These are phyloP conservation scores for Nesidiocoris tenuis DNA, from an alignment of 2,888 invertebrate species.

Conservation along the genomic window DNA sequence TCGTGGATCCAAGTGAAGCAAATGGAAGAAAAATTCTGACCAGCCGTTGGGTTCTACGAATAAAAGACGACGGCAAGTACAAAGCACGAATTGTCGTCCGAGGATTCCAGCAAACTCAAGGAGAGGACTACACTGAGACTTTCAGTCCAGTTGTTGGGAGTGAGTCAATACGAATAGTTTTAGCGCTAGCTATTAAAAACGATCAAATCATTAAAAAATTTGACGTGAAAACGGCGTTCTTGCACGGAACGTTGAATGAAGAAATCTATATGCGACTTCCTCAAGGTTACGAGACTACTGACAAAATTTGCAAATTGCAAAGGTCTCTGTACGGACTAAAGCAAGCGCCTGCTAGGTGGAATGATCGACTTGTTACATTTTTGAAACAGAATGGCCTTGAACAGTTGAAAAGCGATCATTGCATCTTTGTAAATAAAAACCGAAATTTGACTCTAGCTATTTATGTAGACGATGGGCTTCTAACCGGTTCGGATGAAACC, in stretches of 20 bases:
- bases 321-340: slow-evolving; percentile 48
- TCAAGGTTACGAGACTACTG: slow-evolving; percentile 43
- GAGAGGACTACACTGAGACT: slow-evolving; percentile 12
- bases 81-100: slow-evolving; percentile 36
- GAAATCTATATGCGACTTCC: slow-evolving; percentile 46
- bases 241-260: not conserved
- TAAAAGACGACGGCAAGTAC: slow-evolving; percentile 39
- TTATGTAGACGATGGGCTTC: slow-evolving; percentile 1
- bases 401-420: not conserved
- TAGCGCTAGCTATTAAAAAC: not conserved
- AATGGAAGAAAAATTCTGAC: slow-evolving; percentile 36
- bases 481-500: not conserved
- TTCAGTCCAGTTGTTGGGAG: slow-evolving; percentile 20
- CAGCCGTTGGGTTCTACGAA: slow-evolving; percentile 36
- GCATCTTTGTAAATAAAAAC: not conserved
- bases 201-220: not conserved
- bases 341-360: slow-evolving; percentile 44
- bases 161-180: not conserved
- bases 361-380: slow-evolving; percentile 4
- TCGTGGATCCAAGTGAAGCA: slow-evolving; percentile 22
- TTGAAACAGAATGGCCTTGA: not conserved
- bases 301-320: slow-evolving; percentile 46
- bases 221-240: slow-evolving; percentile 6
- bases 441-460: not conserved
- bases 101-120: slow-evolving; percentile 14